A percentile compares a stretch with the other conserved stretches of the same genome.
Conservation (phyloP, 2,888 invertebrate genomes). For the Andrena hattorfiana region DNA sequence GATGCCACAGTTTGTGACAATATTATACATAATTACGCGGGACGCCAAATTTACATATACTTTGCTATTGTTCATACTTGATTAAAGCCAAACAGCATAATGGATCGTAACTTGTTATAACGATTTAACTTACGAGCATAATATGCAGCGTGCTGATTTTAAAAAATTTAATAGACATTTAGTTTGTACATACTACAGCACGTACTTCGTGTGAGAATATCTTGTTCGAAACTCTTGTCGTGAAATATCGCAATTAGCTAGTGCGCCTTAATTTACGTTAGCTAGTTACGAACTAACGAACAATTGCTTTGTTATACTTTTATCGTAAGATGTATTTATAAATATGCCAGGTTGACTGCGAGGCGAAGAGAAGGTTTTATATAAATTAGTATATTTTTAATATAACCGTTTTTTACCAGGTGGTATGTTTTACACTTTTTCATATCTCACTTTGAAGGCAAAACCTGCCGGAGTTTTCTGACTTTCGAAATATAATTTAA, state of each 20-base stretch:
- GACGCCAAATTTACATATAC: conserved; percentile 51
- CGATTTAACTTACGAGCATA: conserved; percentile 12
- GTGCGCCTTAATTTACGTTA: conserved; percentile 25
- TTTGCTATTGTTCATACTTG: conserved; percentile 29
- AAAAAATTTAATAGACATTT: conserved; percentile 12
- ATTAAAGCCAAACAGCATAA: conserved; percentile 37
- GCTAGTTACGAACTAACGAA: conserved; percentile 25
- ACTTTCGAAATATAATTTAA: conserved; percentile 37
- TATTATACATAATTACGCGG: conserved; percentile 16
- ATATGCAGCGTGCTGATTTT: conserved; percentile 34
- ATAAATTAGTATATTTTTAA: conserved; percentile 63
- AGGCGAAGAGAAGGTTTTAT: conserved; percentile 47
- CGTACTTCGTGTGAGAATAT: conserved; percentile 8
- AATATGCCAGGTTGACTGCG: conserved; percentile 31
- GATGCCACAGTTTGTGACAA: conserved; percentile 60
- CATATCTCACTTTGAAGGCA: conserved; percentile 43
- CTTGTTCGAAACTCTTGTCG: conserved; percentile 32
- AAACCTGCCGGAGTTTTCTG: conserved; percentile 34
- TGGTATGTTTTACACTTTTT: conserved; percentile 64
- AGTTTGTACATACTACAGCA: conserved; percentile 35
- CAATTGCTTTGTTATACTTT: conserved; percentile 38
- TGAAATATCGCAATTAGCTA: conserved; percentile 18
- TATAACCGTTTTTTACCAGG: conserved; percentile 59
- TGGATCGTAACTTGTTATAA: conserved; percentile 11
- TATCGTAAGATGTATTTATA: conserved; percentile 42